Percentiles rank a stretch among this genome's conserved stretches.
Conservation (phyloP, 2,113 vertebrate genomes). For the Chinchilla lanigera region DNA sequence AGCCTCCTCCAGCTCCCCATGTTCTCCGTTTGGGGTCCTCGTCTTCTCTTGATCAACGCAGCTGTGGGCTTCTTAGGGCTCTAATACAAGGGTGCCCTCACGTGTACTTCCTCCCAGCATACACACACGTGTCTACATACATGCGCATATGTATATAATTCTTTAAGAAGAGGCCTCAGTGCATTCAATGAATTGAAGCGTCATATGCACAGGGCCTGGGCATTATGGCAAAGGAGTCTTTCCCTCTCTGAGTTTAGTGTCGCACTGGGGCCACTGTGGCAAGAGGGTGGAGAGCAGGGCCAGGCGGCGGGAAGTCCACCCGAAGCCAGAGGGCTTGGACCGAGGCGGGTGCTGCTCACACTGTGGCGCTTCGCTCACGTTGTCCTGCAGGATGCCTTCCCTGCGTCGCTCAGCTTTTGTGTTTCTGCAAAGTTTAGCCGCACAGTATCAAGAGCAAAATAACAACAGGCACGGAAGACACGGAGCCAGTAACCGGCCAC, state of each 20-base stretch:
- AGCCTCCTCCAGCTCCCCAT: neutral
- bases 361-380: no score
- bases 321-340: neutral
- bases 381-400: neutral
- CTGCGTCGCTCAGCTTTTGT: neutral
- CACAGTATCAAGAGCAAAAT: neutral
- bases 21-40: neutral
- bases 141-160: neutral
- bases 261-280: neutral
- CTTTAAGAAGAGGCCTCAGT: neutral
- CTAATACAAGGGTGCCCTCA: neutral
- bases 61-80: constrained; percentile 21
- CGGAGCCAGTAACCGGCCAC: neutral
- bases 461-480: neutral
- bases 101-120: neutral
- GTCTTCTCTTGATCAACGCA: neutral
- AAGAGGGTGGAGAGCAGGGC: neutral
- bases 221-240: neutral
- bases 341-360: neutral
- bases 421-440: neutral
- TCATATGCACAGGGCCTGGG: neutral
- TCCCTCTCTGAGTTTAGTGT: neutral
- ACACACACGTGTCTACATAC: rapidly evolving
- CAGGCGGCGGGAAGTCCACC: neutral
- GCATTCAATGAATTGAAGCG: neutral